phyloP scores from a whole-genome alignment of 2,888 invertebrate species.

The Trilocha varians region DNA sequence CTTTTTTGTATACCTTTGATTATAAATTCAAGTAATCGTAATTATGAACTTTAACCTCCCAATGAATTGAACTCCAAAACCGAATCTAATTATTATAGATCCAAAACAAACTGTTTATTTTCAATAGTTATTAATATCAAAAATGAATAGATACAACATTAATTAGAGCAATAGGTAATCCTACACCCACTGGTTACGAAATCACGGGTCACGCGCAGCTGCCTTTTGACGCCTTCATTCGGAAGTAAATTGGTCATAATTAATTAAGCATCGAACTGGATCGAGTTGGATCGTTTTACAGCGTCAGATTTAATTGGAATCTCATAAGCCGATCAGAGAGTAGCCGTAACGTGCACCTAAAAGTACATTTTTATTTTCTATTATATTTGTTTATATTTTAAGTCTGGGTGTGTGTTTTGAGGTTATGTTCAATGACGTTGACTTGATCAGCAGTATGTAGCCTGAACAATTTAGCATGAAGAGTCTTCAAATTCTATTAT shows the following conservation, averaged over 20 bases:
- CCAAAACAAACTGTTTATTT: no score
- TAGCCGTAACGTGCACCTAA: conserved; percentile 1
- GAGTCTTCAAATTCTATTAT: no score
- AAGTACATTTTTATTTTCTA: conserved; percentile 2
- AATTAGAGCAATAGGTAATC: background rate
- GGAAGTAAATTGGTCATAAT: conserved; percentile 15
- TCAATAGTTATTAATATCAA: no score
- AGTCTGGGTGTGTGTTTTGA: background rate
- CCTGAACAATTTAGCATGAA: no score
- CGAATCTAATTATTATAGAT: no score
- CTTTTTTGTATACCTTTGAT: no score
- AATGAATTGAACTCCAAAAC: no score
- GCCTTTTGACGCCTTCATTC: conserved; percentile 2
- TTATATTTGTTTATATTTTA: conserved; percentile 2
- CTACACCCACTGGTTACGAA: background rate
- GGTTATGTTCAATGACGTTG: background rate
- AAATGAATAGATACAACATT: no score
- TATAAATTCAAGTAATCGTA: no score
- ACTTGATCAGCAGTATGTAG: no score
- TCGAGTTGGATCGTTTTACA: conserved; percentile 10
- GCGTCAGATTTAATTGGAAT: conserved; percentile 25
- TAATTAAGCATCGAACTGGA: conserved; percentile 22
- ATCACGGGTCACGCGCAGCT: background rate
- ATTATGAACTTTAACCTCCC: no score
- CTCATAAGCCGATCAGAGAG: conserved; percentile 18